A percentile compares a stretch with the other conserved stretches of the same genome.
Evolutionary conservation across 2,888 invertebrate species (phyloP).

Genomic region (Spisula solida): DNA sequence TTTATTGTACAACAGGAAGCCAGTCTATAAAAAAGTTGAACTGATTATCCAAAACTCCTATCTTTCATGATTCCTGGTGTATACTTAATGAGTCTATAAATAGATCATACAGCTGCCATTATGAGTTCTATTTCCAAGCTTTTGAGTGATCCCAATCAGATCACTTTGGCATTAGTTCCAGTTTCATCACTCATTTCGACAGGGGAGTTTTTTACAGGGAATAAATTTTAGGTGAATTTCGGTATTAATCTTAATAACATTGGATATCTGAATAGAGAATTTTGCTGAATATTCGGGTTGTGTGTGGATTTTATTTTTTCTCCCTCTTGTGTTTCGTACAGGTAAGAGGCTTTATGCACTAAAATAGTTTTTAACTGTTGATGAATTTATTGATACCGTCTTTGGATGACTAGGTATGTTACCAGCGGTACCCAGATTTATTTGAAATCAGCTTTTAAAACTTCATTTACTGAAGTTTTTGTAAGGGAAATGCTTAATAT

Average conservation of each 20-base stretch:
- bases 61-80: constrained; percentile 36
- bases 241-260: constrained; percentile 2
- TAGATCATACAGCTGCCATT: constrained; percentile 40
- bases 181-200: constrained; percentile 13
- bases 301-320: background rate
- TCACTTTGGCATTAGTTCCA: constrained; percentile 25
- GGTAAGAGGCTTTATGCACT: background rate
- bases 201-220: background rate
- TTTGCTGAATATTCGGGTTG: background rate
- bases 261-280: background rate
- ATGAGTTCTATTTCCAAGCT: constrained; percentile 8
- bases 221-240: background rate
- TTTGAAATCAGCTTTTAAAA: background rate
- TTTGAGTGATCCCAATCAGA: constrained; percentile 34
- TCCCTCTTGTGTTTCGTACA: background rate
- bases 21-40: constrained; percentile 27
- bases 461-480: background rate
- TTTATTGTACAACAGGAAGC: background rate
- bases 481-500: background rate
- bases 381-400: background rate
- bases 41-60: constrained; percentile 19
- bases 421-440: background rate
- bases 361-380: background rate
- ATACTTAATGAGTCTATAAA: constrained; percentile 42
- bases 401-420: background rate